Conservation (phyloP, 2,113 vertebrate genomes). For the Lutjanus erythropterus region DNA sequence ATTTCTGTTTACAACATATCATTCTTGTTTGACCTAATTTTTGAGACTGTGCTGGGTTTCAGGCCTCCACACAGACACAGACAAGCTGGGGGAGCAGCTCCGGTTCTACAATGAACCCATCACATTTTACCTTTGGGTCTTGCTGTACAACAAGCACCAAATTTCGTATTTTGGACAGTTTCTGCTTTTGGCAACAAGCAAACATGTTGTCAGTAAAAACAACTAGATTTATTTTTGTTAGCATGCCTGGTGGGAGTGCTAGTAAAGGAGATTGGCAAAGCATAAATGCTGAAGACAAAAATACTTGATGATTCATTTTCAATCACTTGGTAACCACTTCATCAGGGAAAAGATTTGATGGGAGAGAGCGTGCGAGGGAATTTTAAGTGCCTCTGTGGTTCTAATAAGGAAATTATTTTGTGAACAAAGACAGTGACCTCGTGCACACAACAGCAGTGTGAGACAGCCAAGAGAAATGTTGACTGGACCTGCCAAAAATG, state of each 20-base stretch:
- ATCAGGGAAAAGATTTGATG: neutral
- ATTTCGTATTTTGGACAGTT: conserved; percentile 24
- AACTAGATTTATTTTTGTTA: conserved; percentile 46
- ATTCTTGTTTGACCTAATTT: conserved; percentile 16
- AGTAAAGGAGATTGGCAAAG: conserved; percentile 16
- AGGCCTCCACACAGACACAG: neutral
- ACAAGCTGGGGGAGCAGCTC: conserved; percentile 7
- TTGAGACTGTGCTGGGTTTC: neutral
- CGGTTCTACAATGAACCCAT: conserved; percentile 33
- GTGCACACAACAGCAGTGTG: neutral
- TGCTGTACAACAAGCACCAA: conserved; percentile 4
- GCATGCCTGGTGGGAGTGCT: conserved; percentile 16
- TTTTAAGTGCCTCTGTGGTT: conserved; percentile 13
- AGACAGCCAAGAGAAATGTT: conserved; percentile 39
- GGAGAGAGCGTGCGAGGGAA: neutral
- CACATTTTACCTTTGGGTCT: neutral
- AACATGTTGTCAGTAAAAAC: conserved; percentile 1
- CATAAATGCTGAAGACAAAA: conserved; percentile 9
- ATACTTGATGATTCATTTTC: conserved; percentile 26
- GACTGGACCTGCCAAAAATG: conserved; percentile 15
- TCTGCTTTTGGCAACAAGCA: conserved; percentile 33
- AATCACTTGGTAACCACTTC: conserved; percentile 14
- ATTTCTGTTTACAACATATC: neutral
- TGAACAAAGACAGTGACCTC: conserved; percentile 32
- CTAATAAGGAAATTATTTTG: conserved; percentile 25